Evolutionary conservation across 2,888 invertebrate species (phyloP).

Genomic region (Nysson spinosus): DNA sequence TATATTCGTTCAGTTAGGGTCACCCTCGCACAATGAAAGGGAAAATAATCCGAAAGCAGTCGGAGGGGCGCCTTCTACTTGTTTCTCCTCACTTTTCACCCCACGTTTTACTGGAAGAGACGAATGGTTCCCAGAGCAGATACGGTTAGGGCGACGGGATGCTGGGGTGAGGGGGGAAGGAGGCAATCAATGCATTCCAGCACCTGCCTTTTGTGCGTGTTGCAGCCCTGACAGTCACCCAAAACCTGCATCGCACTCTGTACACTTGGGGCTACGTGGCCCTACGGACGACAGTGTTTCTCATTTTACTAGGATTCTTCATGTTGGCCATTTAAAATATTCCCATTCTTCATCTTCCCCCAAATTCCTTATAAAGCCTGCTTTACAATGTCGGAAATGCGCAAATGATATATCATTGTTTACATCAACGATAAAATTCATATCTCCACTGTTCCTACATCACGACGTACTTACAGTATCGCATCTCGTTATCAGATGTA

Average conservation of each 20-base stretch:
- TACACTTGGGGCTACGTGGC: constrained; percentile 20
- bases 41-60: constrained; percentile 26
- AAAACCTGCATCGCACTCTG: constrained; percentile 52
- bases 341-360: no score
- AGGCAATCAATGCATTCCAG: constrained; percentile 71
- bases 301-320: constrained; percentile 10
- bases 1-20: neutral
- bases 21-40: constrained; percentile 17
- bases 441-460: no score
- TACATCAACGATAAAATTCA: no score
- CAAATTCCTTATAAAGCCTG: no score
- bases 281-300: constrained; percentile 25
- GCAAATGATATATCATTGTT: no score
- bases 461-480: no score
- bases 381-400: no score
- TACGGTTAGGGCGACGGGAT: constrained; percentile 28
- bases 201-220: constrained; percentile 70
- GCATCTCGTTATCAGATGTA: no score
- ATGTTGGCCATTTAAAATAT: neutral
- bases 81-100: constrained; percentile 5
- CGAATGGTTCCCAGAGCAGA: constrained; percentile 46
- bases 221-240: constrained; percentile 48
- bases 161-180: constrained; percentile 19
- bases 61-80: constrained; percentile 13
- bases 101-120: constrained; percentile 28